Percentiles rank a stretch among this genome's conserved stretches.
phyloP scores from a whole-genome alignment of 2,113 vertebrate genomes.

The Dinomys branickii region DNA sequence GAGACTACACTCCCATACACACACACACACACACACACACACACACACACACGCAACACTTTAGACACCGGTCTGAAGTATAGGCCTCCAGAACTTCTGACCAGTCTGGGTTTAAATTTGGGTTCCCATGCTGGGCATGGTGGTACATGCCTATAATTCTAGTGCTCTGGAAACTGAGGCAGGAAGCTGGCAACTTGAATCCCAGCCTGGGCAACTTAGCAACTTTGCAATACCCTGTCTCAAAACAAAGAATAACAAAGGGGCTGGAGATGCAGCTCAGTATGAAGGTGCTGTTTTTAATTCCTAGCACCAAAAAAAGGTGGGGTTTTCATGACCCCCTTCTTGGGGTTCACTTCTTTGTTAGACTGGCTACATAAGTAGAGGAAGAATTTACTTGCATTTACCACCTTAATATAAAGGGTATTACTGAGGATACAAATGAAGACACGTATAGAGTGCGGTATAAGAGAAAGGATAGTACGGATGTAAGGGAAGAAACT shows the following conservation, averaged over 20 bases:
- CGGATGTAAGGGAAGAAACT: no score
- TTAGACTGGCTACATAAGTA: background rate
- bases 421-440: background rate
- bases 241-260: background rate
- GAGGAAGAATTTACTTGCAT: background rate
- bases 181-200: background rate
- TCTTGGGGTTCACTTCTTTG: background rate
- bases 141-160: background rate
- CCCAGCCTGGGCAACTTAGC: background rate
- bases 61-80: background rate
- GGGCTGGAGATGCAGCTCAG: background rate
- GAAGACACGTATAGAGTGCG: background rate
- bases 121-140: background rate
- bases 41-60: background rate
- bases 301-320: background rate
- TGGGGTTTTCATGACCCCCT: no score
- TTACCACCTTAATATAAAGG: background rate
- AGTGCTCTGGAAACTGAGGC: background rate
- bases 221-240: background rate
- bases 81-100: background rate
- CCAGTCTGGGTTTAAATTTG: background rate
- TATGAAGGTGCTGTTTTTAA: background rate
- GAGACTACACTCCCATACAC: background rate
- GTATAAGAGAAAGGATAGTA: no score
- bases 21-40: background rate